Percentiles rank a stretch among this genome's conserved stretches.
phyloP scores from a whole-genome alignment of 2,113 vertebrate genomes.

The Lepidothrix coronata region DNA sequence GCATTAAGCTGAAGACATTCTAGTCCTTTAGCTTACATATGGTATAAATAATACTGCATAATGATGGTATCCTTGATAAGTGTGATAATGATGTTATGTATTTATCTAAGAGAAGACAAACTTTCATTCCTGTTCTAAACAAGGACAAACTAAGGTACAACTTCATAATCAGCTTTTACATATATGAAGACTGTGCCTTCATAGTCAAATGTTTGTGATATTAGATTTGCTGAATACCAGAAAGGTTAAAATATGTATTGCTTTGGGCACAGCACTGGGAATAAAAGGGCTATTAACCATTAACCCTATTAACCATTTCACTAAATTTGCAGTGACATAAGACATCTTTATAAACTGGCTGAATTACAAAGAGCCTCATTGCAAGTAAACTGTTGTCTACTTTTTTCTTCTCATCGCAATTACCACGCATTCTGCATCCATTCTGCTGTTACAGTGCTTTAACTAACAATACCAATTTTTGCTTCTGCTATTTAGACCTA shows the following conservation, averaged over 20 bases:
- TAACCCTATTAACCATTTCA: conserved; percentile 10
- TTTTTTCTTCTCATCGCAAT: neutral
- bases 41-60: neutral
- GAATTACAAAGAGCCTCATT: neutral
- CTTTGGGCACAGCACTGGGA: neutral
- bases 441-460: neutral
- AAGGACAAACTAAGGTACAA: neutral
- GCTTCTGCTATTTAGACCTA: neutral
- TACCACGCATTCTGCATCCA: neutral
- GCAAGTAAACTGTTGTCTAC: neutral
- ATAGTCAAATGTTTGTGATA: neutral
- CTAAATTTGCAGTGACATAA: neutral
- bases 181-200: neutral
- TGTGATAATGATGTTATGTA: neutral
- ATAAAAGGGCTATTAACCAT: neutral
- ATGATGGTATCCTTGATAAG: neutral
- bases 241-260: neutral
- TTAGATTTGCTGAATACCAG: neutral
- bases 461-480: neutral
- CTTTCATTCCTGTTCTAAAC: neutral
- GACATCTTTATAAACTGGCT: conserved; percentile 30
- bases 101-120: neutral
- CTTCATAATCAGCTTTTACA: neutral
- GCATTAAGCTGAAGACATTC: neutral
- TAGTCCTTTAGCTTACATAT: neutral